Percentiles rank a stretch among this genome's conserved stretches.
Evolutionary conservation across 2,888 invertebrate genomes (phyloP).

Genomic region (Amorpha juglandis): DNA sequence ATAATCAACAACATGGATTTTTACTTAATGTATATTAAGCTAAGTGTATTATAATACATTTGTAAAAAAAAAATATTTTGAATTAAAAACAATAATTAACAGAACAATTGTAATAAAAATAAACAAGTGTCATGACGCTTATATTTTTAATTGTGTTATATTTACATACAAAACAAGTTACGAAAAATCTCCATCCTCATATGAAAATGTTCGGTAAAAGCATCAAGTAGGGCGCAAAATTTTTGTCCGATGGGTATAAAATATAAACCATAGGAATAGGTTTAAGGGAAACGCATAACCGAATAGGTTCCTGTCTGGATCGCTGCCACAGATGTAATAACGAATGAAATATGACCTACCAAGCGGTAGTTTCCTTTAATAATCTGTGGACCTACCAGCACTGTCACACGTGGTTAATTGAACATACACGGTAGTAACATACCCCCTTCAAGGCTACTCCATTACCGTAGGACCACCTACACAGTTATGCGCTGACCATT

Average conservation of each 20-base stretch:
- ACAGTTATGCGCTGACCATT: no score
- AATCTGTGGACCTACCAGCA: no score
- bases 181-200: slow-evolving; percentile 40
- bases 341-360: no score
- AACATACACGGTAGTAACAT: no score
- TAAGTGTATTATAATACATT: slow-evolving; percentile 61
- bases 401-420: no score
- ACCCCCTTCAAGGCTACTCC: no score
- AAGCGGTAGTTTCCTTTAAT: no score
- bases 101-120: slow-evolving; percentile 59
- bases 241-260: neutral
- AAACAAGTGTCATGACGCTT: slow-evolving; percentile 74
- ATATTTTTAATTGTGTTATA: slow-evolving; percentile 55
- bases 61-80: slow-evolving; percentile 64
- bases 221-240: neutral
- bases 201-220: neutral
- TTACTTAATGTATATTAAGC: slow-evolving; percentile 65
- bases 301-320: no score
- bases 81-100: slow-evolving; percentile 67
- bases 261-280: neutral
- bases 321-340: no score
- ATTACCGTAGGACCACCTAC: no score
- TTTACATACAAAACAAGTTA: slow-evolving; percentile 67
- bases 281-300: no score
- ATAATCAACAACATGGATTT: slow-evolving; percentile 84